A percentile compares a stretch with the other conserved stretches of the same genome.
Conservation (phyloP, 1,140 invertebrate species). For the Eueides isabella region DNA sequence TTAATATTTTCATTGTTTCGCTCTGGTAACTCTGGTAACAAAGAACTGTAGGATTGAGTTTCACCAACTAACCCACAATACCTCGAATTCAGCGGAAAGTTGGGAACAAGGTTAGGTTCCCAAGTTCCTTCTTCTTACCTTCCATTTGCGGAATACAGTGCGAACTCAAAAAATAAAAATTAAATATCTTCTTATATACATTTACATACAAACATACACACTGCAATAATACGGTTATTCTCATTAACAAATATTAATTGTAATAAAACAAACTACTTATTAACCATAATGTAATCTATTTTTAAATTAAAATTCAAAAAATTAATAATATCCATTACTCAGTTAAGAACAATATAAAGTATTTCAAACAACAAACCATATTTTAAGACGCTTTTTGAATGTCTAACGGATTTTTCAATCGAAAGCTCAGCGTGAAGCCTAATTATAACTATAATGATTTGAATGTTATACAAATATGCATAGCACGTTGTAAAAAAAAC, state of each 20-base stretch:
- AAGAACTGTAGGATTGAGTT: too few relatives aligned
- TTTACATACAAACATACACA: background rate
- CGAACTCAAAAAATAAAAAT: too few relatives aligned
- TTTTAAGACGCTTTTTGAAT: conserved; percentile 41
- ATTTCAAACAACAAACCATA: conserved; percentile 47
- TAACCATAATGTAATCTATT: conserved; percentile 24
- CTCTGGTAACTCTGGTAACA: too few relatives aligned
- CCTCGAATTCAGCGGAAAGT: too few relatives aligned
- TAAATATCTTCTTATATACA: background rate
- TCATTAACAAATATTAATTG: background rate
- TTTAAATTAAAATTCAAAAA: conserved; percentile 24
- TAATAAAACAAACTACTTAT: background rate
- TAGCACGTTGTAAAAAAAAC: conserved; percentile 38
- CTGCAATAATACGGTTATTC: background rate
- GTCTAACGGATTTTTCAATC: conserved; percentile 67
- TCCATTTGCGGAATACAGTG: too few relatives aligned
- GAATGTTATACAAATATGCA: conserved; percentile 45
- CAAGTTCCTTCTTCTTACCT: too few relatives aligned
- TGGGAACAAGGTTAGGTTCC: too few relatives aligned
- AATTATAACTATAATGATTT: conserved; percentile 70
- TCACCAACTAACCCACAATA: too few relatives aligned
- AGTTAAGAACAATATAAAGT: conserved; percentile 36
- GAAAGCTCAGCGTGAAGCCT: conserved; percentile 59
- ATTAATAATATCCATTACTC: conserved; percentile 40
- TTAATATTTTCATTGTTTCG: too few relatives aligned